phyloP scores from a whole-genome alignment of 2,888 invertebrate species.

The Dendrolimus pini region DNA sequence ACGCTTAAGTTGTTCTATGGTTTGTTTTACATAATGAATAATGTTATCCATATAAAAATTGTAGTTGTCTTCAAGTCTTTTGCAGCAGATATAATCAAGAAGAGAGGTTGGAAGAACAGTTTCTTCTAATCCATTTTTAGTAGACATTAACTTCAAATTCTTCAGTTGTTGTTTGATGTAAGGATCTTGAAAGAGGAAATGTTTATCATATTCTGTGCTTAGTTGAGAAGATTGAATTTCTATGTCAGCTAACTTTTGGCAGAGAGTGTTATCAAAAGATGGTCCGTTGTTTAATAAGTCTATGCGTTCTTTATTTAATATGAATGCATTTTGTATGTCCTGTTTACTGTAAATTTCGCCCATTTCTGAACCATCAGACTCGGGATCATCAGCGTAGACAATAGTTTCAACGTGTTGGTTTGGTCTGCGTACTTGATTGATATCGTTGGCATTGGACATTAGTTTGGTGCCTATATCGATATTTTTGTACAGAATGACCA shows the following conservation, averaged over 20 bases:
- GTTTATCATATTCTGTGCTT: conserved; percentile 31
- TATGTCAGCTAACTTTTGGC: conserved; percentile 48
- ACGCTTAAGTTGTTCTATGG: conserved; percentile 63
- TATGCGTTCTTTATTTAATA: conserved; percentile 47
- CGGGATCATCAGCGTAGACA: conserved; percentile 47
- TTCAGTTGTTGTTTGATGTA: conserved; percentile 44
- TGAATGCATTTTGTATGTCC: conserved; percentile 39
- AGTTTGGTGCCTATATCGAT: conserved; percentile 48
- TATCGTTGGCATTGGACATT: conserved; percentile 30
- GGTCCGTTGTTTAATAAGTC: conserved; percentile 39
- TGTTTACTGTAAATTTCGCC: conserved; percentile 46
- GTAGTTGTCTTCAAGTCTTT: conserved; percentile 54
- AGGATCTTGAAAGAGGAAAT: conserved; percentile 42
- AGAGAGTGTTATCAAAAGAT: conserved; percentile 42
- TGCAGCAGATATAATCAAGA: conserved; percentile 58
- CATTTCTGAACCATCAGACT: conserved; percentile 46
- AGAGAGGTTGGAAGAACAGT: conserved; percentile 44
- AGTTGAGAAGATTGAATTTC: conserved; percentile 36
- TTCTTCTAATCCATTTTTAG: conserved; percentile 24
- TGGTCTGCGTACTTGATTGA: conserved; percentile 21
- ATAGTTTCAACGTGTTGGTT: conserved; percentile 60
- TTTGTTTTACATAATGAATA: conserved; percentile 53
- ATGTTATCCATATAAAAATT: conserved; percentile 65
- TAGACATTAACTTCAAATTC: conserved; percentile 28
- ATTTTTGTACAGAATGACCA: conserved; percentile 60